These are phyloP conservation scores for Exocentrus adspersus DNA, from an alignment of 2,888 invertebrate species.

Conservation along the genomic window DNA sequence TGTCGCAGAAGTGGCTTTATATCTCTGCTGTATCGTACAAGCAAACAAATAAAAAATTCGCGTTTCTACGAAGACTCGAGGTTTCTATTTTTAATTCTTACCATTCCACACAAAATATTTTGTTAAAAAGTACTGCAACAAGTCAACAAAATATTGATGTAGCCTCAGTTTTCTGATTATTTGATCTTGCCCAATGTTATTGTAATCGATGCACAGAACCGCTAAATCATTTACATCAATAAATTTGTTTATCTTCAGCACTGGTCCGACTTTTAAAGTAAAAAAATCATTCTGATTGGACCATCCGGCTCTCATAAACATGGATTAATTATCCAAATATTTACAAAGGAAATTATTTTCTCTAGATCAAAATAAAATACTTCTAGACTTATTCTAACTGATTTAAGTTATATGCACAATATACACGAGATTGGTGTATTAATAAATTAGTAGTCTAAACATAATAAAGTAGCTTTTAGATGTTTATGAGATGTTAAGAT, in stretches of 20 bases:
- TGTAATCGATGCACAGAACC: not conserved
- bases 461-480: slow-evolving; percentile 34
- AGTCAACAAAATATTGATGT: not conserved
- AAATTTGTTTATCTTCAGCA: slow-evolving; percentile 1
- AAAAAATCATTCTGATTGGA: slow-evolving; percentile 8
- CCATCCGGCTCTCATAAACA: slow-evolving; percentile 19
- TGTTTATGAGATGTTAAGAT: slow-evolving; percentile 42
- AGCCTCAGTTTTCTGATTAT: not conserved
- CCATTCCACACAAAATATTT: too few relatives aligned
- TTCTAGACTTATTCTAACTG: slow-evolving; percentile 22
- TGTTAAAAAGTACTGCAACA: too few relatives aligned
- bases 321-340: slow-evolving; percentile 19
- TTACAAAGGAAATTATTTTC: slow-evolving; percentile 19
- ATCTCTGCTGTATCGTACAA: not conserved
- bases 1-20: not conserved
- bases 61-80: too few relatives aligned
- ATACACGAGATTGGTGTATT: slow-evolving; percentile 32
- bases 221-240: not conserved
- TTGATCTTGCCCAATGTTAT: not conserved
- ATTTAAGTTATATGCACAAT: slow-evolving; percentile 21
- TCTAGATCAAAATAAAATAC: slow-evolving; percentile 21
- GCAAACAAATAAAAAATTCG: not conserved
- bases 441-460: slow-evolving; percentile 42
- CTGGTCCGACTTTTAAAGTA: slow-evolving; percentile 15
- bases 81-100: too few relatives aligned